Conservation (phyloP, 2,888 invertebrate genomes). For the Drosophila suboccidentalis region DNA sequence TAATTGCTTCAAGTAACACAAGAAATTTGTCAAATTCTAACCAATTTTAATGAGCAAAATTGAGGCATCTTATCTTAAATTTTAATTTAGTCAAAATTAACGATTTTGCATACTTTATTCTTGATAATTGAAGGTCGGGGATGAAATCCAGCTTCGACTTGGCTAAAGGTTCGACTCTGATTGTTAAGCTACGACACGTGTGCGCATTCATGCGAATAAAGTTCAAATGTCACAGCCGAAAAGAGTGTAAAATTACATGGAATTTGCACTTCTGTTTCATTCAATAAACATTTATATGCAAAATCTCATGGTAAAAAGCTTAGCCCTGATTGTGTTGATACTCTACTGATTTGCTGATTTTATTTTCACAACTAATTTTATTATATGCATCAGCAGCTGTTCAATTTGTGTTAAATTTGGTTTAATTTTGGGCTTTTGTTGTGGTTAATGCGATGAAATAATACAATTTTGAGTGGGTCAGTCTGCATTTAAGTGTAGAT, state of each 20-base stretch:
- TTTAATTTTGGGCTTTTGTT: not conserved
- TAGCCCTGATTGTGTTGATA: not conserved
- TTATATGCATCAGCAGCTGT: not conserved
- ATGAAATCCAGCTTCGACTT: conserved; percentile 32
- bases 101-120: not conserved
- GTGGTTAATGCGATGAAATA: not conserved
- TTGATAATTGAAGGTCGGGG: conserved; percentile 7
- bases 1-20: too few species aligned
- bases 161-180: conserved; percentile 8
- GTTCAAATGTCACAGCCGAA: conserved; percentile 51
- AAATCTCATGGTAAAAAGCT: conserved; percentile 1
- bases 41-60: too few species aligned
- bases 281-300: conserved; percentile 15
- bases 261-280: conserved; percentile 1
- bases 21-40: too few species aligned
- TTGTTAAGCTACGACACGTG: conserved; percentile 51
- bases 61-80: too few species aligned
- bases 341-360: not conserved
- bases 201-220: conserved; percentile 46
- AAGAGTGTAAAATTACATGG: conserved; percentile 29
- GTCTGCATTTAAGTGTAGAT: not conserved
- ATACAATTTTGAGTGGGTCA: not conserved
- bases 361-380: not conserved
- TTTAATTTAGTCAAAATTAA: too few species aligned
- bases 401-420: not conserved